Evolutionary conservation across 1,140 invertebrate genomes (phyloP).

Genomic region (Drosophila persimilis): DNA sequence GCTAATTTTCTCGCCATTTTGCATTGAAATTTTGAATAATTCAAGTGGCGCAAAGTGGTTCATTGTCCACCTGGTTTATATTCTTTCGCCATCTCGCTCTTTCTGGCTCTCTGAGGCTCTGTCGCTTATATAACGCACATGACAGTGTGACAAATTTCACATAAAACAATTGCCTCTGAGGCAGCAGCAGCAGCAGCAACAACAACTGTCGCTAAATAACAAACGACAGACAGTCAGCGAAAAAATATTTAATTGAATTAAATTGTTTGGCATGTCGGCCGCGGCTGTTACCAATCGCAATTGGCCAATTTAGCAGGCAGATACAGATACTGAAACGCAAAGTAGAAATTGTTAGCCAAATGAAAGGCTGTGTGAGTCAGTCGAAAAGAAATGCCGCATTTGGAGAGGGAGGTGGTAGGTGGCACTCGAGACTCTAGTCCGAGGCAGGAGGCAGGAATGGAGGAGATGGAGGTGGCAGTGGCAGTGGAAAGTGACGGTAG

Average conservation of each 20-base stretch:
- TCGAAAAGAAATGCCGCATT: slow-evolving; percentile 14
- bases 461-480: slow-evolving; percentile 47
- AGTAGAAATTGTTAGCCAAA: slow-evolving; percentile 78
- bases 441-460: not conserved
- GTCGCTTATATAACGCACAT: slow-evolving; percentile 59
- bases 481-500: slow-evolving; percentile 72
- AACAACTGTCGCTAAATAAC: slow-evolving; percentile 79
- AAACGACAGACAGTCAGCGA: slow-evolving; percentile 78
- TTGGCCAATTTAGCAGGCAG: slow-evolving; percentile 76
- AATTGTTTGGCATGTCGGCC: slow-evolving; percentile 70
- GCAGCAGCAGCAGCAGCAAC: slow-evolving; percentile 15
- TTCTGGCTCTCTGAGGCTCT: slow-evolving; percentile 2
- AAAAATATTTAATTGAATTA: slow-evolving; percentile 83
- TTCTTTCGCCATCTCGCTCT: not conserved
- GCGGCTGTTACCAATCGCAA: slow-evolving; percentile 80
- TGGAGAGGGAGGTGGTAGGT: no score
- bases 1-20: slow-evolving; percentile 77
- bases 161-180: slow-evolving; percentile 68
- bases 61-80: slow-evolving; percentile 30
- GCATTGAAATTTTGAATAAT: slow-evolving; percentile 69
- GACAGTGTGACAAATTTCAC: slow-evolving; percentile 81
- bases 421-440: no score
- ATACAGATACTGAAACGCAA: slow-evolving; percentile 43
- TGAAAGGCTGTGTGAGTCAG: slow-evolving; percentile 53
- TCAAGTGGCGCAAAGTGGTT: slow-evolving; percentile 62